These are phyloP conservation scores for Altica lythri DNA, from an alignment of 2,888 invertebrate genomes.

Conservation along the genomic window DNA sequence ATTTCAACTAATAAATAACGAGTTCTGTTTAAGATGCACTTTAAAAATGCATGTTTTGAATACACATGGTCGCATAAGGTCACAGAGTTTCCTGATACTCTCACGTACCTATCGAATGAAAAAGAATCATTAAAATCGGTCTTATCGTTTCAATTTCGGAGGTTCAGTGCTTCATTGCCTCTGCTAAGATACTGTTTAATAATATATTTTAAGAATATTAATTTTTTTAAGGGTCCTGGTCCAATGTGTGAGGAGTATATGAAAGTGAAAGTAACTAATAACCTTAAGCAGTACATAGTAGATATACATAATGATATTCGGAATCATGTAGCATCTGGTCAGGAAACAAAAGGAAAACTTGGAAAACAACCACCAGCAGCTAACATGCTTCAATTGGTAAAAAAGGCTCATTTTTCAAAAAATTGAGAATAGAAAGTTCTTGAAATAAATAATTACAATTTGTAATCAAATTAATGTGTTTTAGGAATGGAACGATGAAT, in stretches of 20 bases:
- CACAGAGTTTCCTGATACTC: no score
- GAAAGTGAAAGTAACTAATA: slow-evolving; percentile 27
- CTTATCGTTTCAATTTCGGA: no score
- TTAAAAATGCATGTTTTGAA: no score
- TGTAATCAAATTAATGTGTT: slow-evolving; percentile 2
- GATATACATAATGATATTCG: slow-evolving; percentile 43
- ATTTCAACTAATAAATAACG: no score
- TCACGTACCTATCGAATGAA: no score
- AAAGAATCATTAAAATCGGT: no score
- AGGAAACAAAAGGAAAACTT: slow-evolving; percentile 37
- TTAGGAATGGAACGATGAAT: slow-evolving; percentile 41
- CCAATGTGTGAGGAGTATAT: slow-evolving; percentile 34
- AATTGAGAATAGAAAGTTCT: not conserved
- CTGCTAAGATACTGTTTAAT: no score
- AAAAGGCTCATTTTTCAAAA: not conserved
- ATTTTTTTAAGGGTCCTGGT: slow-evolving; percentile 34
- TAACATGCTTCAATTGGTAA: slow-evolving; percentile 39
- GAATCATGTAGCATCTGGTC: slow-evolving; percentile 41
- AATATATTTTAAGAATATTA: not conserved
- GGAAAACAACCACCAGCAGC: slow-evolving; percentile 40
- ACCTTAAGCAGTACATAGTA: slow-evolving; percentile 38
- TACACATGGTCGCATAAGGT: no score
- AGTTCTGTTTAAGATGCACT: no score
- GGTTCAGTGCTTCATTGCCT: no score
- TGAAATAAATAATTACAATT: slow-evolving; percentile 1